Evolutionary conservation across 2,113 vertebrate species (phyloP).

Genomic region (Epinephelus cyanopodus): DNA sequence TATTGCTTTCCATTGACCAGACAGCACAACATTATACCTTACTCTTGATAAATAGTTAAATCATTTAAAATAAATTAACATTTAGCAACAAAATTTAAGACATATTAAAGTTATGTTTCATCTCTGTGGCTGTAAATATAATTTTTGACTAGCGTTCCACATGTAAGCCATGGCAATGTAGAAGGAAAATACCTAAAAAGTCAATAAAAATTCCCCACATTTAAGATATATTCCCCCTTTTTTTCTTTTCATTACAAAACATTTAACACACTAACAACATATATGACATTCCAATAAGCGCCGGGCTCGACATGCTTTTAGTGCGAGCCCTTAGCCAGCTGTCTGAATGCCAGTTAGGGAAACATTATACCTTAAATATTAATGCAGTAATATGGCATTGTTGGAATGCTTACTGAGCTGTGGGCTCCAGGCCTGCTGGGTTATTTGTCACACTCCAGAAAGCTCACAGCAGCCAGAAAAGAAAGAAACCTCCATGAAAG

Average conservation of each 20-base stretch:
- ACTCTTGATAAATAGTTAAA: neutral
- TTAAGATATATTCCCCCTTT: neutral
- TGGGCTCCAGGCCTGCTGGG: conserved; percentile 76
- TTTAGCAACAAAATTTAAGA: neutral
- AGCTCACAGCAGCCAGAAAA: conserved; percentile 67
- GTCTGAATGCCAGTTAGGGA: conserved; percentile 80
- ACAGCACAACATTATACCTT: neutral
- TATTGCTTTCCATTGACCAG: neutral
- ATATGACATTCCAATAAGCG: conserved; percentile 51
- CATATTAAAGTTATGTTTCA: neutral
- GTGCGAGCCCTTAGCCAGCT: conserved; percentile 65
- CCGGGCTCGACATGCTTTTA: conserved; percentile 65
- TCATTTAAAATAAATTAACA: neutral
- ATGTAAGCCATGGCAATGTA: neutral
- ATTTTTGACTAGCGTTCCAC: too few relatives aligned
- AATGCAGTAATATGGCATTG: conserved; percentile 84
- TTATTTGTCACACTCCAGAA: conserved; percentile 82
- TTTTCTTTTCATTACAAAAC: conserved; percentile 7
- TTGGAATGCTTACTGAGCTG: conserved; percentile 83
- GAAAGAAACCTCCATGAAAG: conserved; percentile 53
- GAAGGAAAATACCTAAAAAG: neutral
- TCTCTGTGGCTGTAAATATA: neutral
- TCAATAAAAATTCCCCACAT: neutral
- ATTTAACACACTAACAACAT: conserved; percentile 53
- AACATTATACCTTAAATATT: conserved; percentile 85